phyloP scores from a whole-genome alignment of 2,888 invertebrate genomes.

The Blastobasis adustella region DNA sequence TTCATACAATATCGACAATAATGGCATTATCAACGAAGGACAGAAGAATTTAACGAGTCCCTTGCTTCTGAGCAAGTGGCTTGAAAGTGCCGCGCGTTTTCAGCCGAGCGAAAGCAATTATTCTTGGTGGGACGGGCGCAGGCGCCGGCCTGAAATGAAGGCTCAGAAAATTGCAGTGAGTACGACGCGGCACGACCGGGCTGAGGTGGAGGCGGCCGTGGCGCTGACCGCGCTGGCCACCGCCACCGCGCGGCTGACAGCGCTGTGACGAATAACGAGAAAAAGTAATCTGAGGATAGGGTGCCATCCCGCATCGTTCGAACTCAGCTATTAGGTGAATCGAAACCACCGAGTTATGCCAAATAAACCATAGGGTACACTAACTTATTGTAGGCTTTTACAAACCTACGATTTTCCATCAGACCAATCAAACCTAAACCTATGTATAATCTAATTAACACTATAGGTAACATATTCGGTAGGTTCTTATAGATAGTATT shows the following conservation, averaged over 20 bases:
- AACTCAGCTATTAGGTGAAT: no score
- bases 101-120: constrained; percentile 82
- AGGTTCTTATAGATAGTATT: no score
- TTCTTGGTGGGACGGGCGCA: constrained; percentile 76
- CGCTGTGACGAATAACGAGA: constrained; percentile 24
- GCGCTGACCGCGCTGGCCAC: constrained; percentile 81
- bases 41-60: constrained; percentile 63
- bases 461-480: no score
- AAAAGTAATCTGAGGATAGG: no score
- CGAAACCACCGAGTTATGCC: no score
- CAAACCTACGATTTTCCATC: no score
- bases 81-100: constrained; percentile 84
- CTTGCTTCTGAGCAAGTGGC: constrained; percentile 82
- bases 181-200: constrained; percentile 74
- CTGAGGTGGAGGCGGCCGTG: constrained; percentile 85
- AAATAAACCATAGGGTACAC: no score
- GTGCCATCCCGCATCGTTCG: no score
- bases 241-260: constrained; percentile 43
- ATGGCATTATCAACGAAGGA: constrained; percentile 25
- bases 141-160: constrained; percentile 40
- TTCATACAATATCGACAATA: constrained; percentile 34
- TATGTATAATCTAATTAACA: no score
- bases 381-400: no score
- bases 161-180: constrained; percentile 37
- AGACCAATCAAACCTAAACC: no score